These are phyloP conservation scores for Tyrannus savana DNA, from an alignment of 2,113 vertebrate genomes.

Conservation along the genomic window DNA sequence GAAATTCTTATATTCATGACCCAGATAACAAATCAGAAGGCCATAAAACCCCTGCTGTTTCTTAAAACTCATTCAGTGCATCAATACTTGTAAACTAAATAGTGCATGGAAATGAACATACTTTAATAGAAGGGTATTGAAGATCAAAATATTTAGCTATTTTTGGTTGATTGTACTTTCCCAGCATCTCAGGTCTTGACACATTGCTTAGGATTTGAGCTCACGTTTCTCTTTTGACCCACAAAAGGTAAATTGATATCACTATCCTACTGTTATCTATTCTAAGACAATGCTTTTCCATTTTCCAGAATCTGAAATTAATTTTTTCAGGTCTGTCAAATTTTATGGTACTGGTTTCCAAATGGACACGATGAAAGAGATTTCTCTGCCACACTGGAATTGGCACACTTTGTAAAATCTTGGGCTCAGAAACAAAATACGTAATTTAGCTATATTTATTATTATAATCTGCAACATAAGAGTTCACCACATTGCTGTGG, in stretches of 20 bases:
- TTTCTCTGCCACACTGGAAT: neutral
- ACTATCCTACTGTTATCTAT: neutral
- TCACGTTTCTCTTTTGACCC: neutral
- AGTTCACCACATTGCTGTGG: neutral
- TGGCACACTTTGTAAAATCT: neutral
- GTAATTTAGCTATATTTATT: neutral
- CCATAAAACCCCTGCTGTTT: conserved; percentile 48
- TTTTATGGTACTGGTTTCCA: neutral
- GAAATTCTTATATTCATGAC: conserved; percentile 65
- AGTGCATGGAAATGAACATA: conserved; percentile 24
- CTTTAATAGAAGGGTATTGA: neutral
- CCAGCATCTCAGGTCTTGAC: neutral
- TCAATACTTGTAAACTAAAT: conserved; percentile 45
- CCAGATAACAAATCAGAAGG: conserved; percentile 48
- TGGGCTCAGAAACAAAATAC: neutral
- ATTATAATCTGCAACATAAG: neutral
- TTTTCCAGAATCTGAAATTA: neutral
- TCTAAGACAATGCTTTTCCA: neutral
- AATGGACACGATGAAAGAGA: neutral
- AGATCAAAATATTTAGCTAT: conserved; percentile 11
- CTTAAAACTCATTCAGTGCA: conserved; percentile 26
- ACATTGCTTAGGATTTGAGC: neutral
- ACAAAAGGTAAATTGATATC: neutral
- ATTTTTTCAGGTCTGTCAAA: neutral
- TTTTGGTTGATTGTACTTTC: neutral